These are phyloP conservation scores for Acrocephalus kingi DNA, from an alignment of 2,113 vertebrate species.

Conservation along the genomic window DNA sequence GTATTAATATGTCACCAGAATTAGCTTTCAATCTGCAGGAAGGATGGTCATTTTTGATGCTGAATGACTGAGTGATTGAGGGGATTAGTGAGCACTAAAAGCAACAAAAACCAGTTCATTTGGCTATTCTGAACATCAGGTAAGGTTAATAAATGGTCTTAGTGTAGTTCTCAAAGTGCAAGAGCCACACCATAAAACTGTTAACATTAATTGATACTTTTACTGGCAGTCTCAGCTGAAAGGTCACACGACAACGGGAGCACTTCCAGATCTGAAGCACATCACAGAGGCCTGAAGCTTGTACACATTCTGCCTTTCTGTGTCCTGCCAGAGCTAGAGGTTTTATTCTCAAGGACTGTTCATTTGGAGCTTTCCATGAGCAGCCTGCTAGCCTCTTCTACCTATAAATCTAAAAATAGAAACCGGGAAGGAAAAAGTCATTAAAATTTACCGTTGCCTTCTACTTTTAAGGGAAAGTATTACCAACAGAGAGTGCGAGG, in stretches of 20 bases:
- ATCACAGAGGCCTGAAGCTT: not conserved
- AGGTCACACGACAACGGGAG: not conserved
- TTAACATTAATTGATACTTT: not conserved
- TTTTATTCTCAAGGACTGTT: not conserved
- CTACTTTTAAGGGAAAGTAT: not conserved
- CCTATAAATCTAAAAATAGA: slow-evolving; percentile 10
- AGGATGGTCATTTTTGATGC: not conserved
- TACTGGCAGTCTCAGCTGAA: not conserved
- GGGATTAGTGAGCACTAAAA: not conserved
- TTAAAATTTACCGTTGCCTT: not conserved
- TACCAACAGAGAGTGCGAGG: not conserved
- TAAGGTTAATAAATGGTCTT: not conserved
- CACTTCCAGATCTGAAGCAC: not conserved
- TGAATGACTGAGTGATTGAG: not conserved
- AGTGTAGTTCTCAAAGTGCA: not conserved
- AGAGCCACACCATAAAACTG: not conserved
- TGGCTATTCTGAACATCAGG: not conserved
- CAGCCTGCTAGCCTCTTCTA: not conserved
- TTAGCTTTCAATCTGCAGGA: not conserved
- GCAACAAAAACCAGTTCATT: not conserved
- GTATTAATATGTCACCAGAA: not conserved
- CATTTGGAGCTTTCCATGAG: not conserved
- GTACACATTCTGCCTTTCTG: not conserved
- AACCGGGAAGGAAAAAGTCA: not conserved
- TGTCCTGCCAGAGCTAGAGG: not conserved